Conservation (phyloP, 2,888 invertebrate genomes). For the Ischnus inquisitorius region DNA sequence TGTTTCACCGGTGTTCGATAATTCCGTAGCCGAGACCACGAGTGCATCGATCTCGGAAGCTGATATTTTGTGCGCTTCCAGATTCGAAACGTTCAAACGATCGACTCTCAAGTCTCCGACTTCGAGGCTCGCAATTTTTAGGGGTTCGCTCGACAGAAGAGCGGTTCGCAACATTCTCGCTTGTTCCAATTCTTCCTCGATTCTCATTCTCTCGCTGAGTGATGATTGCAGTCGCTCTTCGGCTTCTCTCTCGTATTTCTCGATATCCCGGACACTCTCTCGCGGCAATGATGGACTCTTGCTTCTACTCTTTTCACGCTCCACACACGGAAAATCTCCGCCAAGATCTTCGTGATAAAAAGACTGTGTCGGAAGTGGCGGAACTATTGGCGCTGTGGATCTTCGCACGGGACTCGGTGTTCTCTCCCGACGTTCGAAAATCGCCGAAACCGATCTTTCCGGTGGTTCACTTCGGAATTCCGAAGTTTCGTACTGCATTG, state of each 20-base stretch:
- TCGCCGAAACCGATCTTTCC: conserved; percentile 58
- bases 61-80: conserved; percentile 92
- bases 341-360: conserved; percentile 46
- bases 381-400: conserved; percentile 62
- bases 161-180: conserved; percentile 72
- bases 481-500: conserved; percentile 18
- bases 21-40: conserved; percentile 90
- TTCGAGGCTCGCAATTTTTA: conserved; percentile 89
- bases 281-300: conserved; percentile 54
- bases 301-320: conserved; percentile 45
- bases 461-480: conserved; percentile 62
- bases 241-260: conserved; percentile 64
- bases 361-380: conserved; percentile 63
- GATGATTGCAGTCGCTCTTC: conserved; percentile 64
- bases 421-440: conserved; percentile 28
- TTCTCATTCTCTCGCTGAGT: conserved; percentile 54
- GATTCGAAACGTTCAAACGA: conserved; percentile 91
- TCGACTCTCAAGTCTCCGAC: conserved; percentile 93
- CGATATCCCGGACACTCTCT: conserved; percentile 34
- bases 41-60: conserved; percentile 93
- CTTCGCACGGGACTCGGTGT: conserved; percentile 58
- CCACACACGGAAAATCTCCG: conserved; percentile 31
- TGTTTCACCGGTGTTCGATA: conserved; percentile 90
- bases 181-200: conserved; percentile 71
- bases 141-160: conserved; percentile 78